Percentiles rank a stretch among this genome's conserved stretches.
phyloP scores from a whole-genome alignment of 2,888 invertebrate genomes.

The Oscheius sp. region DNA sequence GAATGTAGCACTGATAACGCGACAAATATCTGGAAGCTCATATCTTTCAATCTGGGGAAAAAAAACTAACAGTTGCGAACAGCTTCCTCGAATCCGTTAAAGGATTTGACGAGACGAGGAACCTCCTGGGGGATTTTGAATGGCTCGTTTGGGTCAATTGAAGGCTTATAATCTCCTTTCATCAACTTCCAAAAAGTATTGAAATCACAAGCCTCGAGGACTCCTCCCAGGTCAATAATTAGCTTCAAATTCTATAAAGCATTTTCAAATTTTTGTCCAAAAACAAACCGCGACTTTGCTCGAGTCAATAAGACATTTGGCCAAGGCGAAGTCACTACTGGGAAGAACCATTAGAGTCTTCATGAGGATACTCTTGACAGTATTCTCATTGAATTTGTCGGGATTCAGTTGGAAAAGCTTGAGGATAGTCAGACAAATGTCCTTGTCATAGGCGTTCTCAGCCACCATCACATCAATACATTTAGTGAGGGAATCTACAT shows the following conservation, averaged over 20 bases:
- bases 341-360: conserved; percentile 96
- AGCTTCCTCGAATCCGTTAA: conserved; percentile 68
- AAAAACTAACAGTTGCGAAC: conserved; percentile 56
- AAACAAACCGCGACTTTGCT: conserved; percentile 72
- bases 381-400: conserved; percentile 74
- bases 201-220: conserved; percentile 67
- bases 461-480: conserved; percentile 91
- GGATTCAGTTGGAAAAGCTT: conserved; percentile 96
- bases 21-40: conserved; percentile 80
- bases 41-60: too few species aligned
- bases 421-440: conserved; percentile 93
- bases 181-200: conserved; percentile 65
- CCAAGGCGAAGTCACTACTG: conserved; percentile 94
- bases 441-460: conserved; percentile 85
- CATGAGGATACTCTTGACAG: conserved; percentile 87
- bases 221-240: conserved; percentile 62
- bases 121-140: conserved; percentile 67
- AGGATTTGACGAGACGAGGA: conserved; percentile 54
- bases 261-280: too few species aligned
- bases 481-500: conserved; percentile 85
- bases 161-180: conserved; percentile 62
- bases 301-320: conserved; percentile 91
- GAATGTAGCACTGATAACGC: conserved; percentile 95
- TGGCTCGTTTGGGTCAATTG: conserved; percentile 50
- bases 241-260: conserved; percentile 72